Percentiles rank a stretch among this genome's conserved stretches.
Conservation (phyloP, 2,113 vertebrate genomes). For the Platycercus adscitus region DNA sequence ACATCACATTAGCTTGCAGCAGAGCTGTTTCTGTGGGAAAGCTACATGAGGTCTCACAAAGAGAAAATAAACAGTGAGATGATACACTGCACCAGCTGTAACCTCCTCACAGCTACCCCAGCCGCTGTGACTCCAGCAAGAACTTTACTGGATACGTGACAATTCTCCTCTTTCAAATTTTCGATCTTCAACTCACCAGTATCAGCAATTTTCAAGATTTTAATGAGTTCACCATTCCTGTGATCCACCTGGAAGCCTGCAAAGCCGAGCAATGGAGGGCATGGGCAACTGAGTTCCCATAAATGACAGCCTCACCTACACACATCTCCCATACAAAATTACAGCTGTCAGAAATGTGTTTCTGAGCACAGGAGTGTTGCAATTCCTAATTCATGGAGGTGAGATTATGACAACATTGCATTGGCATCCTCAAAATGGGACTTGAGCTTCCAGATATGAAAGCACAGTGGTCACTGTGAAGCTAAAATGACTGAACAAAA, state of each 20-base stretch:
- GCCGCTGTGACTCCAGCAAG: not conserved
- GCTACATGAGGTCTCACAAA: conserved; percentile 43
- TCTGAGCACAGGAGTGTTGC: not conserved
- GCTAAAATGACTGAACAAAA: not conserved
- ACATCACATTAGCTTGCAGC: conserved; percentile 34
- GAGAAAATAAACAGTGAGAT: conserved; percentile 52
- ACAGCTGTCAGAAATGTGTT: not conserved
- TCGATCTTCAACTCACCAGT: not conserved
- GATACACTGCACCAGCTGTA: conserved; percentile 32
- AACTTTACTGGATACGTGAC: not conserved
- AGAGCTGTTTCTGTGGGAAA: conserved; percentile 62
- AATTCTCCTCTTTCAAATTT: not conserved
- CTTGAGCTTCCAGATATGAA: not conserved
- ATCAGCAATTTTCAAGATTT: not conserved
- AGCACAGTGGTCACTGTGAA: not conserved
- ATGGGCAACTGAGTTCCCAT: accelerated
- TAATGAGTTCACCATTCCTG: not conserved
- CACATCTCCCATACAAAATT: not conserved
- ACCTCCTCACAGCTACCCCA: not conserved
- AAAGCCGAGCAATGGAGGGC: not conserved
- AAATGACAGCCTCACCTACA: not conserved
- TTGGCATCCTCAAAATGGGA: not conserved
- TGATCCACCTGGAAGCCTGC: not conserved
- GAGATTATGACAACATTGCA: not conserved
- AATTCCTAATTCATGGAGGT: not conserved